These are phyloP conservation scores for Cylloceria caligata DNA, from an alignment of 2,888 invertebrate species.

Conservation along the genomic window DNA sequence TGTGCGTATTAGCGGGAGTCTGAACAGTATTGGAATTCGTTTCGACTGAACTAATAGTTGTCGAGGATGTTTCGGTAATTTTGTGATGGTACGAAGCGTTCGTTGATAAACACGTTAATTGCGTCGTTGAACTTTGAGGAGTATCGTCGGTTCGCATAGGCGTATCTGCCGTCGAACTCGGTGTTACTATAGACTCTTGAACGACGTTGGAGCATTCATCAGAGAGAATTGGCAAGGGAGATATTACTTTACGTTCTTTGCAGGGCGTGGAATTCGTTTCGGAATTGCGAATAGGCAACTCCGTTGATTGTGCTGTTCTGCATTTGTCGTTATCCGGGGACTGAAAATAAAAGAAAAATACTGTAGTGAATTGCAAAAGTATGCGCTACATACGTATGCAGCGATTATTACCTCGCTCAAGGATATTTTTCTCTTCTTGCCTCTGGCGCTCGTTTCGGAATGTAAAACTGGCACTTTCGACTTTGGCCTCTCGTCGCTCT, in stretches of 20 bases:
- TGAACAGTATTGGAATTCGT: slow-evolving; percentile 20
- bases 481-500: slow-evolving; percentile 67
- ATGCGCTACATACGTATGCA: background rate
- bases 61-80: slow-evolving; percentile 28
- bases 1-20: slow-evolving; percentile 4
- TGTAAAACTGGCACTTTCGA: slow-evolving; percentile 59
- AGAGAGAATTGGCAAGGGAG: slow-evolving; percentile 26
- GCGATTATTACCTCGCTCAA: slow-evolving; percentile 54
- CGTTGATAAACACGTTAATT: slow-evolving; percentile 40
- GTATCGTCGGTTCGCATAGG: slow-evolving; percentile 34
- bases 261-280: slow-evolving; percentile 26
- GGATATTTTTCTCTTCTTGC: slow-evolving; percentile 70
- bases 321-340: slow-evolving; percentile 49
- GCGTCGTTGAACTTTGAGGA: slow-evolving; percentile 21
- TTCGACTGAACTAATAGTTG: slow-evolving; percentile 12
- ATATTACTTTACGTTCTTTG: slow-evolving; percentile 33
- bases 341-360: slow-evolving; percentile 40
- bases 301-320: slow-evolving; percentile 39
- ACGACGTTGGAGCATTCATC: slow-evolving; percentile 52
- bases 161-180: slow-evolving; percentile 51
- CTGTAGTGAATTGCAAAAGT: background rate
- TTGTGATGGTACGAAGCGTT: slow-evolving; percentile 49
- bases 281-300: slow-evolving; percentile 9
- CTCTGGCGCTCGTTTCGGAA: slow-evolving; percentile 62
- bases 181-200: slow-evolving; percentile 64